phyloP scores from a whole-genome alignment of 2,797 vertebrate genomes.

The Lepilemur septentrionalis region DNA sequence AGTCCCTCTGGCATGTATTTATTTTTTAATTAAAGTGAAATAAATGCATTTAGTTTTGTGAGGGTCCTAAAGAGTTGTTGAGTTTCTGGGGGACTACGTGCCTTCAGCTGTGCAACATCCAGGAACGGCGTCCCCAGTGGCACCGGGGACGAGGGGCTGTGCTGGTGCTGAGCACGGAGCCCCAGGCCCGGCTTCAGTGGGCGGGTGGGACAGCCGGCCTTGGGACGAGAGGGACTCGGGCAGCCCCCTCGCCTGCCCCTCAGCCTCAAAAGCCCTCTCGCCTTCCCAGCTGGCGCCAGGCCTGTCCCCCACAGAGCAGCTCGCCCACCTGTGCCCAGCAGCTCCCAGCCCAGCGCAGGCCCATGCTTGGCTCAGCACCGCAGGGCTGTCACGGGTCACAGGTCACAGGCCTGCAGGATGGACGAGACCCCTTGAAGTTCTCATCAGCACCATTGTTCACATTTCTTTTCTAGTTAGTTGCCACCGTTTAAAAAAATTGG shows the following conservation, averaged over 20 bases:
- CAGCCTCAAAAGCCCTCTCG: background rate
- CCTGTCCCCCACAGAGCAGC: background rate
- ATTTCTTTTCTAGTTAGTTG: background rate
- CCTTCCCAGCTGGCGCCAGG: rapidly evolving
- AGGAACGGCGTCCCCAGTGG: rapidly evolving
- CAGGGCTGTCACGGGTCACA: rapidly evolving
- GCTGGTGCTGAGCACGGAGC: rapidly evolving
- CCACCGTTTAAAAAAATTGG: background rate
- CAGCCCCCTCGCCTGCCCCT: rapidly evolving
- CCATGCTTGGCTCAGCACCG: background rate
- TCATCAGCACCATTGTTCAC: background rate
- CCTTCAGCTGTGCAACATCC: background rate
- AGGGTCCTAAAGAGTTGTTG: background rate
- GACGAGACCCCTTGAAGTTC: background rate
- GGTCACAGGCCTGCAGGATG: background rate
- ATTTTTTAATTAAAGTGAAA: constrained; percentile 71
- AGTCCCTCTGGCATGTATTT: constrained; percentile 54
- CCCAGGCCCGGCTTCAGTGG: rapidly evolving
- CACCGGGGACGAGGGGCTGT: rapidly evolving
- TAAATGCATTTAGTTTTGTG: background rate
- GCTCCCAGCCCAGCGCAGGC: no score
- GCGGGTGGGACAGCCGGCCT: background rate
- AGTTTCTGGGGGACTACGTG: background rate
- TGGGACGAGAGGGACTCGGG: background rate
- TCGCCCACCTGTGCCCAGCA: background rate